Percentiles rank a stretch among this genome's conserved stretches.
phyloP scores from a whole-genome alignment of 2,888 invertebrate species.

The Athalia rosae region DNA sequence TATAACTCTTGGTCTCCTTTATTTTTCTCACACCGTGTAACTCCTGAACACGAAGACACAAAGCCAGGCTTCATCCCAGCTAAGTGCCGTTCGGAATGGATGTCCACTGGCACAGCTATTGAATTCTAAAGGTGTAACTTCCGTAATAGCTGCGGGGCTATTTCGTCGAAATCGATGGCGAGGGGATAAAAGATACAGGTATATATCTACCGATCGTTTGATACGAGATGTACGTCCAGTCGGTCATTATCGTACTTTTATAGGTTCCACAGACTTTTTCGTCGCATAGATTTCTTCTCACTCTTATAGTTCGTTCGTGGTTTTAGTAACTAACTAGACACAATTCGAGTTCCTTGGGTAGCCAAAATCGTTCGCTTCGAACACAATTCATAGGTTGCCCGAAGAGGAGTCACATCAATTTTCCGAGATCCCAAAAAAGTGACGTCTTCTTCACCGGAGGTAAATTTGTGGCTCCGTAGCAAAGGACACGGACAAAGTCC shows the following conservation, averaged over 20 bases:
- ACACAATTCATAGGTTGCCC: background rate
- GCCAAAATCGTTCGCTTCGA: no score
- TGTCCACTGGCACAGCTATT: slow-evolving; percentile 28
- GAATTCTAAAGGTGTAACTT: slow-evolving; percentile 29
- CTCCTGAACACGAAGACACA: slow-evolving; percentile 20
- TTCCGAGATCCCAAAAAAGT: slow-evolving; percentile 2
- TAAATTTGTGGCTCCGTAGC: slow-evolving; percentile 19
- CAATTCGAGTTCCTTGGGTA: no score
- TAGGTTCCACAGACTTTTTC: background rate
- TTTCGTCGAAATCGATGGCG: slow-evolving; percentile 9
- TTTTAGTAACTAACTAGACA: no score
- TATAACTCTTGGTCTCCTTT: slow-evolving; percentile 13
- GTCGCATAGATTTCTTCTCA: no score
- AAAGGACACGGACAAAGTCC: slow-evolving; percentile 14
- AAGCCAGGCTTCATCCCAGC: slow-evolving; percentile 25
- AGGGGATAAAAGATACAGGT: slow-evolving; percentile 12
- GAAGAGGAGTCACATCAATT: slow-evolving; percentile 8
- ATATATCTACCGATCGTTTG: background rate
- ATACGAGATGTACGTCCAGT: background rate
- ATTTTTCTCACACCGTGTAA: slow-evolving; percentile 9
- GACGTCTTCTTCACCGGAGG: slow-evolving; percentile 19
- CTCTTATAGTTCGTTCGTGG: no score
- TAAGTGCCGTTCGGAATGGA: slow-evolving; percentile 20
- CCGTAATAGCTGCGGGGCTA: slow-evolving; percentile 1
- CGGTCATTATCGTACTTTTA: background rate